These are phyloP conservation scores for Clarias macrocephalus DNA, from an alignment of 2,113 vertebrate species.

Conservation along the genomic window DNA sequence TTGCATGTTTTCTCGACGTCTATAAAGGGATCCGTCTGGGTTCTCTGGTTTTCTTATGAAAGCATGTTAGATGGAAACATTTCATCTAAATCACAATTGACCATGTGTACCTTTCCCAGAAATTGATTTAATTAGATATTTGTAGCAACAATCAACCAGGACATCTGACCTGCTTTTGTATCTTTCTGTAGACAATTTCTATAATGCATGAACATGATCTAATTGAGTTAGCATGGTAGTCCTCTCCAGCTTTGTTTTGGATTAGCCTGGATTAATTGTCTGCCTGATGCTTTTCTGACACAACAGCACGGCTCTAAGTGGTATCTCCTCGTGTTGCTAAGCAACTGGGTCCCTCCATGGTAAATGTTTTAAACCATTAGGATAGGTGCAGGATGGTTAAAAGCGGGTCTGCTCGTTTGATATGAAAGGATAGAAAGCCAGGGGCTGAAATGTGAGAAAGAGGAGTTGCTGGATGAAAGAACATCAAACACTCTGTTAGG, in stretches of 20 bases:
- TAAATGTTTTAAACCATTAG: conserved; percentile 44
- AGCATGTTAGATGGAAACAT: background rate
- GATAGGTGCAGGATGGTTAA: conserved; percentile 38
- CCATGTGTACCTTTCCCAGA: background rate
- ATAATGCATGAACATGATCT: background rate
- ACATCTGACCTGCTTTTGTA: background rate
- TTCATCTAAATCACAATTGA: too few relatives aligned
- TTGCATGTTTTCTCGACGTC: background rate
- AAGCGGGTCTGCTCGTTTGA: conserved; percentile 37
- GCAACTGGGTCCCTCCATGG: conserved; percentile 54
- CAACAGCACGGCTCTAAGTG: conserved; percentile 44
- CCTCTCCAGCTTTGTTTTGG: conserved; percentile 4
- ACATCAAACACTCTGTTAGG: conserved; percentile 4
- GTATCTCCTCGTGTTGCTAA: conserved; percentile 57
- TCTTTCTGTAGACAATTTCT: background rate
- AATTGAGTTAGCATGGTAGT: background rate
- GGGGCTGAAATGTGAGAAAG: background rate
- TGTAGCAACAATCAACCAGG: background rate
- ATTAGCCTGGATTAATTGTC: conserved; percentile 42
- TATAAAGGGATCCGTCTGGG: background rate
- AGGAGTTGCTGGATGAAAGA: conserved; percentile 11
- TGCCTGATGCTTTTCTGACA: conserved; percentile 44
- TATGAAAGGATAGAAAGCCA: conserved; percentile 23
- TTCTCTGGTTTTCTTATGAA: background rate
- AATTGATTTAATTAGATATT: background rate